Evolutionary conservation across 2,888 invertebrate genomes (phyloP).

Genomic region (Dryobota labecula): DNA sequence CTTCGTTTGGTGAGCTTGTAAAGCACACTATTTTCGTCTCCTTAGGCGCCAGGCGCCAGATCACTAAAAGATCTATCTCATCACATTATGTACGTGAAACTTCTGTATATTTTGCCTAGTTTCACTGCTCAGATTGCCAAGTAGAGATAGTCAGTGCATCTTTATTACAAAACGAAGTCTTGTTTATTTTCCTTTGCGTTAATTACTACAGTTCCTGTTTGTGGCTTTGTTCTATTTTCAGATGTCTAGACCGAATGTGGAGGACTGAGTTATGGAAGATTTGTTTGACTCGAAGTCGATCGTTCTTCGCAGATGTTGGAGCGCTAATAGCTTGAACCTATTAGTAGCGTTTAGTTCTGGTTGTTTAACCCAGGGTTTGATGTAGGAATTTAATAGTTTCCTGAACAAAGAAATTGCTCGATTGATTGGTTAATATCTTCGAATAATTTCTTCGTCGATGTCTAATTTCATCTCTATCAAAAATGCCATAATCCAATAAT

Average conservation of each 20-base stretch:
- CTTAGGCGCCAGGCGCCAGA: background rate
- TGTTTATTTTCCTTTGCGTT: conserved; percentile 59
- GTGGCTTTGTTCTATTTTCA: conserved; percentile 58
- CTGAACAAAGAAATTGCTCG: too few relatives aligned
- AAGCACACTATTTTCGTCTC: conserved; percentile 5
- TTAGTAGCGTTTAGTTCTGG: conserved; percentile 14
- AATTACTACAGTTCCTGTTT: conserved; percentile 64
- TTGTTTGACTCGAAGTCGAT: conserved; percentile 39
- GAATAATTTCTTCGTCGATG: too few relatives aligned
- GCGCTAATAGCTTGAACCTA: conserved; percentile 16
- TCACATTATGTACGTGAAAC: background rate
- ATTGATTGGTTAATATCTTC: too few relatives aligned
- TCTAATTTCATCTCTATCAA: background rate
- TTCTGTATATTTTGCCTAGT: conserved; percentile 30
- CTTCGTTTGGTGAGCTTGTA: background rate
- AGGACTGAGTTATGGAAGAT: conserved; percentile 34
- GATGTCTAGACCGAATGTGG: conserved; percentile 53
- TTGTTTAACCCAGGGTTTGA: too few relatives aligned
- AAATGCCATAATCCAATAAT: too few relatives aligned
- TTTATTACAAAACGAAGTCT: conserved; percentile 61
- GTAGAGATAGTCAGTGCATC: conserved; percentile 64
- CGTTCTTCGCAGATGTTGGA: conserved; percentile 21
- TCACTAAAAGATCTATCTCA: background rate
- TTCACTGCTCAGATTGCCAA: conserved; percentile 64
- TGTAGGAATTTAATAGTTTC: background rate